Conservation (phyloP, 2,888 invertebrate genomes). For the Acronicta leporina region DNA sequence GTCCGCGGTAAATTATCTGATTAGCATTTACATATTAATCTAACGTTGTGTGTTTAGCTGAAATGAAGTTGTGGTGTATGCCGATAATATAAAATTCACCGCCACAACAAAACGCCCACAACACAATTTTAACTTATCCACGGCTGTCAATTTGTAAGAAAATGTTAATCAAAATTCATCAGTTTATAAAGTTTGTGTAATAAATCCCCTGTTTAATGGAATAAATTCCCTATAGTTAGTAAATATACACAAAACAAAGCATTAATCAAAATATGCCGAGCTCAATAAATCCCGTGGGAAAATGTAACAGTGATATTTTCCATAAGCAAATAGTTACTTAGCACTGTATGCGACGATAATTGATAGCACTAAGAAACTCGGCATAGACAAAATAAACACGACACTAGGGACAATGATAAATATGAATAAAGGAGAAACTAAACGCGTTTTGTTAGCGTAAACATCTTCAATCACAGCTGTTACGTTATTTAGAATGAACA, state of each 20-base stretch:
- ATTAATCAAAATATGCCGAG: constrained; percentile 21
- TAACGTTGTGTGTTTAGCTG: neutral
- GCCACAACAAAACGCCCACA: no score
- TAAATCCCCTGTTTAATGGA: constrained; percentile 22
- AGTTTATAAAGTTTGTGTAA: neutral
- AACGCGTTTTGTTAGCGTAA: constrained; percentile 46
- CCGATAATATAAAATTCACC: no score
- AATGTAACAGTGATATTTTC: constrained; percentile 21
- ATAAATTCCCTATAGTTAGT: no score
- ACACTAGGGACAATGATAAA: constrained; percentile 32
- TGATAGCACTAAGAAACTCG: constrained; percentile 31
- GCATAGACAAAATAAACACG: constrained; percentile 26
- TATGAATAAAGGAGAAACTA: constrained; percentile 46
- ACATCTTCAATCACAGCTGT: constrained; percentile 52
- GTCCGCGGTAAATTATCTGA: constrained; percentile 37
- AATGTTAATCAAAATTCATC: no score
- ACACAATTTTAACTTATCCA: no score
- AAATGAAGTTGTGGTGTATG: neutral
- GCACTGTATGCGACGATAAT: constrained; percentile 26
- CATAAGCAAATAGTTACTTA: constrained; percentile 38
- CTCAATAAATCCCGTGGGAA: constrained; percentile 32
- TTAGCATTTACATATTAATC: constrained; percentile 40
- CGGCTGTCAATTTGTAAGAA: no score
- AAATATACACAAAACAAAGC: constrained; percentile 17
- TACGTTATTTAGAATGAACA: constrained; percentile 49